Percentiles rank a stretch among this genome's conserved stretches.
phyloP scores from a whole-genome alignment of 2,113 vertebrate genomes.

The Oceanodroma tethys region DNA sequence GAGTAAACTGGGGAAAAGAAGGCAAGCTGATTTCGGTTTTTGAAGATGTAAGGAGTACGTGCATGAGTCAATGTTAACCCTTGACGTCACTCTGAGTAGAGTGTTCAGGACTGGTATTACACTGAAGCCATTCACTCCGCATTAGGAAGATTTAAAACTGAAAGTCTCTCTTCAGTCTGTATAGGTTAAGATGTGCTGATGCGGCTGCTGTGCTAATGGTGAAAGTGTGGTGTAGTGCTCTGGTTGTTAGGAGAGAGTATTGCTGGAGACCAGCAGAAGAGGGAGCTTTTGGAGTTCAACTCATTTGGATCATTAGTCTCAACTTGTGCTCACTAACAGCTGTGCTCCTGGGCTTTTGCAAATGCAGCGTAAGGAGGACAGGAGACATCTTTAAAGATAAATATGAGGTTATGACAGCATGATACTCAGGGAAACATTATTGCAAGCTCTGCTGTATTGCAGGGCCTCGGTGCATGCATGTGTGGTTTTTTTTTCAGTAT shows the following conservation, averaged over 20 bases:
- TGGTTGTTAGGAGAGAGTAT: background rate
- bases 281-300: background rate
- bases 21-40: background rate
- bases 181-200: background rate
- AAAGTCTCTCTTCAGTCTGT: background rate
- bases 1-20: background rate
- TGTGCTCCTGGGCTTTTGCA: background rate
- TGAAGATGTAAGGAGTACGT: background rate
- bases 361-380: background rate
- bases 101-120: background rate
- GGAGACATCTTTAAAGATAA: background rate
- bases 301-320: background rate
- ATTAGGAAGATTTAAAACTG: background rate
- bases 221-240: background rate
- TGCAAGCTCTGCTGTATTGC: background rate
- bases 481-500: background rate
- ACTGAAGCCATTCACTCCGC: background rate
- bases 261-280: fast-evolving
- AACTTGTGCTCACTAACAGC: background rate
- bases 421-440: background rate
- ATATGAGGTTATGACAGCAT: background rate
- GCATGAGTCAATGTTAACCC: background rate
- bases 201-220: background rate
- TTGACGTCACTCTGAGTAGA: background rate
- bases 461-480: background rate